Conservation (phyloP, 2,113 vertebrate genomes). For the Cynopterus brachyotis region DNA sequence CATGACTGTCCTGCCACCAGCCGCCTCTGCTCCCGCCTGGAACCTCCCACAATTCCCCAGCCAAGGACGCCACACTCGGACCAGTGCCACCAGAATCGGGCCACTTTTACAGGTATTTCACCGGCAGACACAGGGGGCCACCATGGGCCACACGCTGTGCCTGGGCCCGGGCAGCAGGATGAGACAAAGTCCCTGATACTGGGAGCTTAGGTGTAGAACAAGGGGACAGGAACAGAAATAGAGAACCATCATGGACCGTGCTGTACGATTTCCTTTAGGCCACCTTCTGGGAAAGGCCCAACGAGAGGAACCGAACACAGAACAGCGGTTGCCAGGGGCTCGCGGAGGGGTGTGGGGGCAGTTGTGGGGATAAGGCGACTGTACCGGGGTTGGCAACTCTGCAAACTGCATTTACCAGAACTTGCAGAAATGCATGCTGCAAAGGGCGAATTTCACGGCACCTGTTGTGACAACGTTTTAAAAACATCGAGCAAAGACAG, state of each 20-base stretch:
- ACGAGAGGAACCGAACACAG: neutral
- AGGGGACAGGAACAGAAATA: neutral
- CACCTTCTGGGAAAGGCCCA: neutral
- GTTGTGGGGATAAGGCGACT: neutral
- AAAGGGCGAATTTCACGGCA: neutral
- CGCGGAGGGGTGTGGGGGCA: fast-evolving
- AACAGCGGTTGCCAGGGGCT: neutral
- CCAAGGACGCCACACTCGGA: neutral
- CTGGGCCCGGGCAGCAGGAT: neutral
- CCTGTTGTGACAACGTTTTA: neutral
- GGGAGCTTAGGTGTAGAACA: neutral
- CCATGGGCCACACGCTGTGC: neutral
- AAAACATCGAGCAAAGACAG: neutral
- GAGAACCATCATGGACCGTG: neutral
- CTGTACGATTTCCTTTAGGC: neutral
- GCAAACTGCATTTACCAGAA: neutral
- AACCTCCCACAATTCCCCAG: neutral
- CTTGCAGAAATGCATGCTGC: neutral
- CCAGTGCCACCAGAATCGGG: neutral
- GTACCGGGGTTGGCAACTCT: neutral
- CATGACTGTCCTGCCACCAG: neutral
- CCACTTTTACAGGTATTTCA: neutral
- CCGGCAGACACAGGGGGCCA: neutral
- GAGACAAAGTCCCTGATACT: neutral
- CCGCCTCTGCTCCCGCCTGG: neutral